Evolutionary conservation across 2,888 invertebrate species (phyloP), one percentile per base, ranked within the genome.

Genomic region (Xestoiulus laeticollis): DNA sequence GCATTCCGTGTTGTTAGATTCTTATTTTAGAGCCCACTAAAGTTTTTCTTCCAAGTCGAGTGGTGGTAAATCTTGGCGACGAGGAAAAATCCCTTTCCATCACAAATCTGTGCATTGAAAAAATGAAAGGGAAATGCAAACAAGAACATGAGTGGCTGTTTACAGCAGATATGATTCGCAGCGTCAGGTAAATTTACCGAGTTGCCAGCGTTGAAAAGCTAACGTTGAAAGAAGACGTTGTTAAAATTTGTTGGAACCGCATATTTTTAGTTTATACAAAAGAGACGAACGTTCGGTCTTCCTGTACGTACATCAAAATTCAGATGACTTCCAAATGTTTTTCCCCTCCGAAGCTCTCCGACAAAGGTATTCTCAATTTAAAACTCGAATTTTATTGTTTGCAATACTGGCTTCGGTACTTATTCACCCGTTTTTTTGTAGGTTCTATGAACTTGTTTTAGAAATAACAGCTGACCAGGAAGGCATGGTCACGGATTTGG

Each of bases 271-370:
- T 93, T 93, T 98, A 89, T 99, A 98, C 93, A 99, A 98, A 92
- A 94, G 98, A 82, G 99, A 99, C 92, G 97, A 98, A 91, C 94
- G 99, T 26, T 98, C 98, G 90, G 94, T 99, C 16, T 99, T 99
- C 92, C 94, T 99, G 0, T 99, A 99, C 92, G 99, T 99, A 53
- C 96, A 98, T 92, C 97, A 98, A 92, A 99, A 99, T 92, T 98
- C 98, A 0, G 98, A 99, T 91, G 99, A 99, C 93, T 99, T 99
- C 93, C 99, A 99, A 94, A 97, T 99, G 93, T 98, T 96, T 92
- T 96, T 99, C 90, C 98, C 99, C 0, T 98, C 99, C 1, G 95
- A 96, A 89, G 94, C 94, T 84, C 97, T 96, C 91, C 94, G 96
- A 89, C 95, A 96, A 91, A 94, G 95, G 92, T 92, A 85, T 19